A percentile compares a stretch with the other conserved stretches of the same genome.
Conservation (phyloP, 1,140 invertebrate genomes). For the Apis dorsata region DNA sequence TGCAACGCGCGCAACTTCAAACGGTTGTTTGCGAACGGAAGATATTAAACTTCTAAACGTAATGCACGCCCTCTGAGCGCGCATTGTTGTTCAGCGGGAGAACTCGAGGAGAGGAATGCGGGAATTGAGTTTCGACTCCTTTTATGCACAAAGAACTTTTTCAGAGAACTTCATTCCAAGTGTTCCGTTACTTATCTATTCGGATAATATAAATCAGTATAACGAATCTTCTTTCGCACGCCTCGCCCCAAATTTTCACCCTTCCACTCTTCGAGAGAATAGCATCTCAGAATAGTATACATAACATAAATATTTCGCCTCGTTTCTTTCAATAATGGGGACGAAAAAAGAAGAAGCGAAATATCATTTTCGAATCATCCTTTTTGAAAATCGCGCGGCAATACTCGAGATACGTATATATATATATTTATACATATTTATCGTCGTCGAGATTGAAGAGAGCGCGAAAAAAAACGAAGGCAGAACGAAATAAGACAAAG, state of each 20-base stretch:
- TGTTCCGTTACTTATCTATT: not conserved
- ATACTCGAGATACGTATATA: not conserved
- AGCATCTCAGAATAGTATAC: not conserved
- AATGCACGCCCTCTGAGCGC: not conserved
- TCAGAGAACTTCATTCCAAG: not conserved
- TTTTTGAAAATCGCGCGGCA: constrained; percentile 44
- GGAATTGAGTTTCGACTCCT: constrained; percentile 28
- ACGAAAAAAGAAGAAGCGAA: not conserved
- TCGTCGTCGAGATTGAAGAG: not conserved
- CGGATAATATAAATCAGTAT: not conserved
- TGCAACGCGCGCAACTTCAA: constrained; percentile 64
- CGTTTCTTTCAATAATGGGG: not conserved
- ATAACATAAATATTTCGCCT: not conserved
- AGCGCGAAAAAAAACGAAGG: not conserved
- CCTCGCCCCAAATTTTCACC: too few species aligned
- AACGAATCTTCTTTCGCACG: not conserved
- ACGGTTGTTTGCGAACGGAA: constrained; percentile 66
- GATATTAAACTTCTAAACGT: constrained; percentile 74
- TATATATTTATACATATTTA: not conserved
- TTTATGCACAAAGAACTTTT: constrained; percentile 7
- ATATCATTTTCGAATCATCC: constrained; percentile 33
- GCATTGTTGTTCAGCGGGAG: not conserved
- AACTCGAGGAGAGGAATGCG: constrained; percentile 46
- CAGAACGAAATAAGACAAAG: constrained; percentile 69
- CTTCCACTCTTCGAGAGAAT: not conserved